A percentile compares a stretch with the other conserved stretches of the same genome.
Evolutionary conservation across 1,140 invertebrate species (phyloP).

Genomic region (Mesaphorura yosii): DNA sequence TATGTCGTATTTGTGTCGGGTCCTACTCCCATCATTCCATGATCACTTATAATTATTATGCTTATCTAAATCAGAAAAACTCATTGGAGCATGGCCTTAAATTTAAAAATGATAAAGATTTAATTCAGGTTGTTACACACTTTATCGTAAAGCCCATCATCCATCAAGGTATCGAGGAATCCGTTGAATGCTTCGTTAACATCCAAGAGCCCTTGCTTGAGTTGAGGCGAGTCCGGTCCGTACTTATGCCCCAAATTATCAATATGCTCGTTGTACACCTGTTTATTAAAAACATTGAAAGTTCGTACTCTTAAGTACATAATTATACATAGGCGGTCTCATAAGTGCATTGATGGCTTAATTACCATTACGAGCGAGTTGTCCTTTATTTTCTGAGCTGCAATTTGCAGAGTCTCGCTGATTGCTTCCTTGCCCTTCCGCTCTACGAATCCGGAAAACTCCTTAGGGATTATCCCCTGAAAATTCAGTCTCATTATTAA

Average conservation of each 20-base stretch:
- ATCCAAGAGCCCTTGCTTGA: conserved; percentile 32
- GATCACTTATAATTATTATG: conserved; percentile 40
- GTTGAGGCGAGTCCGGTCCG: conserved; percentile 34
- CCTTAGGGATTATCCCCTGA: conserved; percentile 33
- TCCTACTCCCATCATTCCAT: conserved; percentile 38
- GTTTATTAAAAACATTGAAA: neutral
- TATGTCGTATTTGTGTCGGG: conserved; percentile 20
- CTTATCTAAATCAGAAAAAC: conserved; percentile 33
- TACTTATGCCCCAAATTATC: conserved; percentile 35
- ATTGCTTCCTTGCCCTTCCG: conserved; percentile 12
- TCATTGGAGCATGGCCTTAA: neutral
- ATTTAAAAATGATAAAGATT: neutral
- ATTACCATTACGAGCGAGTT: conserved; percentile 29
- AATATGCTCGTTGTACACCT: conserved; percentile 33
- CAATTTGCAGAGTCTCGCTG: conserved; percentile 10
- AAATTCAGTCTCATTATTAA: too few species aligned
- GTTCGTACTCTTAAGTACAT: too few species aligned
- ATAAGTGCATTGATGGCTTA: neutral
- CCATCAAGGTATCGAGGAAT: conserved; percentile 32
- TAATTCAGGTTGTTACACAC: neutral
- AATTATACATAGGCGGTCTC: neutral
- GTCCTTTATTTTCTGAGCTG: conserved; percentile 20
- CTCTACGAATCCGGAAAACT: conserved; percentile 27
- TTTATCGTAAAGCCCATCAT: conserved; percentile 29
- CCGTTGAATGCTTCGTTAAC: conserved; percentile 33